Evolutionary conservation across 2,113 vertebrate genomes (phyloP).

Genomic region (Taxidea taxus): DNA sequence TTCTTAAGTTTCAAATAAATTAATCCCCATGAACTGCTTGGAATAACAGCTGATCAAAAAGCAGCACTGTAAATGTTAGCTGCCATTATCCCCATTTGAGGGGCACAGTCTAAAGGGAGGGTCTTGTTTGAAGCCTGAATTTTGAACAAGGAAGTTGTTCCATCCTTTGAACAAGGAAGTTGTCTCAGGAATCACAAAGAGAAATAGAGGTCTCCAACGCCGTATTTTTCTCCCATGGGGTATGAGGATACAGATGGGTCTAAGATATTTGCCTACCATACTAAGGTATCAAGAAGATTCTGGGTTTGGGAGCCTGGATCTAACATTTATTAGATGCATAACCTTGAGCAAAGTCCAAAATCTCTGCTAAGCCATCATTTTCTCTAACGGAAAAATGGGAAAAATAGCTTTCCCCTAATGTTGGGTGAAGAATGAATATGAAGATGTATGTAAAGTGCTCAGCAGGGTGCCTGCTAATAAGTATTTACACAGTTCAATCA

Average conservation of each 20-base stretch:
- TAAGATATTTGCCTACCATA: background rate
- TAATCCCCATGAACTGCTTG: background rate
- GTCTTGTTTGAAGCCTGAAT: background rate
- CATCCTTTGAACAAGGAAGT: constrained; percentile 11
- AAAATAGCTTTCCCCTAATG: background rate
- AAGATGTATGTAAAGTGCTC: background rate
- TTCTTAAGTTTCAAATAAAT: background rate
- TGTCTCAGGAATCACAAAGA: background rate
- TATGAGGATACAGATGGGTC: background rate
- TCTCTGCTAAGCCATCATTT: background rate
- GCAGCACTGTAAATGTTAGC: background rate
- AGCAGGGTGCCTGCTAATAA: background rate
- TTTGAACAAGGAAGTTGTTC: background rate
- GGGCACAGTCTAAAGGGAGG: background rate
- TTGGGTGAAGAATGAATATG: background rate
- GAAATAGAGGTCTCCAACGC: background rate
- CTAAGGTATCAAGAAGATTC: background rate
- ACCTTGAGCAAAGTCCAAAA: constrained; percentile 18
- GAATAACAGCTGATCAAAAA: background rate
- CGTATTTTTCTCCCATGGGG: background rate
- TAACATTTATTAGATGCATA: background rate
- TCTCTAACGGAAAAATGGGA: background rate
- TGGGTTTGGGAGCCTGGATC: background rate
- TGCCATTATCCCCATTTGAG: background rate
- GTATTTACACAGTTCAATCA: background rate